phyloP scores from a whole-genome alignment of 1,140 invertebrate genomes.

The Ectropis grisescens region DNA sequence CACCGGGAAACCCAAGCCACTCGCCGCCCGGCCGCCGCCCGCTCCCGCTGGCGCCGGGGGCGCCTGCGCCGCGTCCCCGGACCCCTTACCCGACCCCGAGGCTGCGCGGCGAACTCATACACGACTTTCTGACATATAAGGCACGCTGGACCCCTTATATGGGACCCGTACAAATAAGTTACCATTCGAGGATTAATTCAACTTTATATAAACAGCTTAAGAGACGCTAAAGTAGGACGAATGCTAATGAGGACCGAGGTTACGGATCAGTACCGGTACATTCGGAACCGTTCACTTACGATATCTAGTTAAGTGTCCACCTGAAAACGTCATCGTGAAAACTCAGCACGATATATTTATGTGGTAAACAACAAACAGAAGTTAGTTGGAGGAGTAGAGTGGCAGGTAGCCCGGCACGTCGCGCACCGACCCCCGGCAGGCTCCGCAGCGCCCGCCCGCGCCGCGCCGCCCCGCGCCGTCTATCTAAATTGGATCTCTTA shows the following conservation, averaged over 20 bases:
- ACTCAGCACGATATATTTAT: background rate
- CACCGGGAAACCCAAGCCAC: conserved; percentile 45
- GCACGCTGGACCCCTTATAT: conserved; percentile 35
- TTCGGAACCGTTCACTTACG: background rate
- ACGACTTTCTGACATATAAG: conserved; percentile 60
- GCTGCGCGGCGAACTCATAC: conserved; percentile 50
- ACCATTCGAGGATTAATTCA: conserved; percentile 50
- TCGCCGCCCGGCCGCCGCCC: conserved; percentile 24
- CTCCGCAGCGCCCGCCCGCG: too few species aligned
- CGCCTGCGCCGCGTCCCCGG: background rate
- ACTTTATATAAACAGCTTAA: conserved; percentile 20
- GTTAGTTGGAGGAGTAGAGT: conserved; percentile 22
- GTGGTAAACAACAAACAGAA: conserved; percentile 4
- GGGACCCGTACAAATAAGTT: conserved; percentile 36
- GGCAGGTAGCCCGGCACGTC: conserved; percentile 18
- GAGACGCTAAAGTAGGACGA: conserved; percentile 19
- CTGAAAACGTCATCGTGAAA: too few species aligned
- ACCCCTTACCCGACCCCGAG: conserved; percentile 12
- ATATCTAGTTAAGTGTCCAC: background rate
- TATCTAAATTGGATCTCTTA: too few species aligned
- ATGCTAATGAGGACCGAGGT: conserved; percentile 8
- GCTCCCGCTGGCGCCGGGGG: conserved; percentile 10
- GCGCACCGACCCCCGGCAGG: too few species aligned
- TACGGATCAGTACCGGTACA: background rate
- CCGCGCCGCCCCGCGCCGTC: too few species aligned